A percentile compares a stretch with the other conserved stretches of the same genome.
Conservation (phyloP, 2,888 invertebrate genomes). For the Neoascia interrupta region DNA sequence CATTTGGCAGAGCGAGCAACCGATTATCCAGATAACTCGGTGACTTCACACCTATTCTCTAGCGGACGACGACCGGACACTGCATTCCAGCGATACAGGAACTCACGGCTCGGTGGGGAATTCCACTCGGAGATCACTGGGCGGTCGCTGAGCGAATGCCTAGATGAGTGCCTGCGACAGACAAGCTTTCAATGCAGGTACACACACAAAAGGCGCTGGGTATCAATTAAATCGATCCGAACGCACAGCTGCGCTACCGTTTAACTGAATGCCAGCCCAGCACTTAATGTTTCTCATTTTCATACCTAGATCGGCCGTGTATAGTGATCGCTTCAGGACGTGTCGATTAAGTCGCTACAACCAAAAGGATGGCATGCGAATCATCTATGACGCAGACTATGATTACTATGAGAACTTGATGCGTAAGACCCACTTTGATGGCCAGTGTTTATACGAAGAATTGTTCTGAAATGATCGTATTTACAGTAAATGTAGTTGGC, state of each 20-base stretch:
- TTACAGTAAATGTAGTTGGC: slow-evolving; percentile 79
- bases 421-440: slow-evolving; percentile 85
- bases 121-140: slow-evolving; percentile 94
- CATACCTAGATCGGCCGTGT: slow-evolving; percentile 90
- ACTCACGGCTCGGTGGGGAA: slow-evolving; percentile 91
- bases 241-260: slow-evolving; percentile 55
- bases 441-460: slow-evolving; percentile 32
- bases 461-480: slow-evolving; percentile 16
- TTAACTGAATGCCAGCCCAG: slow-evolving; percentile 34
- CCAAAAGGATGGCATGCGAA: slow-evolving; percentile 91
- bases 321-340: slow-evolving; percentile 91
- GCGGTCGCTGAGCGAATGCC: slow-evolving; percentile 91
- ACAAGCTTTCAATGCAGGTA: slow-evolving; percentile 90
- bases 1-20: slow-evolving; percentile 93
- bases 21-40: slow-evolving; percentile 93
- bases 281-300: slow-evolving; percentile 50
- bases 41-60: slow-evolving; percentile 90
- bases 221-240: slow-evolving; percentile 39
- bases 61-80: slow-evolving; percentile 91
- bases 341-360: slow-evolving; percentile 92
- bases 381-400: slow-evolving; percentile 94
- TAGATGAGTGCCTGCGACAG: slow-evolving; percentile 93
- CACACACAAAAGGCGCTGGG: slow-evolving; percentile 3
- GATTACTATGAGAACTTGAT: slow-evolving; percentile 96
- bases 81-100: slow-evolving; percentile 90